Evolutionary conservation across 2,113 vertebrate genomes (phyloP), one percentile per base, ranked within the genome.

Genomic region (Chloropsis cyanopogon): DNA sequence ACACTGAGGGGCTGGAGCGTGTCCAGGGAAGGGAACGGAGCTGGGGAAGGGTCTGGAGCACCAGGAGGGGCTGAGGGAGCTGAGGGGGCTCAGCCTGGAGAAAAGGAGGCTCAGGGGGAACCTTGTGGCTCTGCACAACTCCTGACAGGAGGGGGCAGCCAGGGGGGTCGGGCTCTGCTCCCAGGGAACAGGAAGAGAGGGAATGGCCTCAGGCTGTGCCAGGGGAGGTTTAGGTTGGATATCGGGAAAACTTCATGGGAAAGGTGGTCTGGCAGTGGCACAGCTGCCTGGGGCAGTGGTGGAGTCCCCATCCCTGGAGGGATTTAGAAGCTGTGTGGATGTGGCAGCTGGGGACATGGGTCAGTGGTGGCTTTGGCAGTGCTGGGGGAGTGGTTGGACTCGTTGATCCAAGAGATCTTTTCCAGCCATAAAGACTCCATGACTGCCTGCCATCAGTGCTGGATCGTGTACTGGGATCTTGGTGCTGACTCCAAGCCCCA

Each of bases 161-260:
- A n/a, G n/a, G n/a, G n/a, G n/a, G n/a, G n/a, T 39, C 12, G 0
- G 54, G 54, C 28, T 70, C 7, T 70, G 73, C 54, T 53, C 26
- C 17, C 47, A 52, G 39, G 49, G 50, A 37, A 66, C 25, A 37
- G 44, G 53, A 77, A 0, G 1, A 14, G 54, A 0, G 9, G 37
- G 0, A 61, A 61, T 0, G 0, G 12, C 8, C 47, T n/a, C 19
- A 29, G 0, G 29, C 0, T n/a, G 41, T 5, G 29, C 28, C 10
- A 33, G 15, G 11, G 6, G 23, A 47, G 15, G 28, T 5, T 47
- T 6, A 53, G 6, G 1, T 24, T 59, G 20, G 29, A 7, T 63
- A 14, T 5, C 21, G 20, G 20, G 56, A 5, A 47, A 10, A 21
- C 14, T 29, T 47, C 4, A 5, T 2, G 3, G 41, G 0, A 8